Conservation (phyloP, 2,888 invertebrate genomes). For the Drosophila siamana region DNA sequence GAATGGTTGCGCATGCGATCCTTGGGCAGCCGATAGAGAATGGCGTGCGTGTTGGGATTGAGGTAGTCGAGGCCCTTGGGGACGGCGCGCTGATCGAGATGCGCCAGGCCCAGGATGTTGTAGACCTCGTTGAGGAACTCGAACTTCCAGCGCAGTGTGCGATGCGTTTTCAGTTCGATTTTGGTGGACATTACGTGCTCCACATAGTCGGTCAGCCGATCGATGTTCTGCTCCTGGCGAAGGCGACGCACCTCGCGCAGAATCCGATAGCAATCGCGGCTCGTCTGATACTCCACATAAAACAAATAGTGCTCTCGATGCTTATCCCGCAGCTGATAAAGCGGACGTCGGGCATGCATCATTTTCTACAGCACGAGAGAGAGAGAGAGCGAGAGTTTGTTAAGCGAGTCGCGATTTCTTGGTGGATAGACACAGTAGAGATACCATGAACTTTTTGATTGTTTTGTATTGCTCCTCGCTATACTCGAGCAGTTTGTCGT, state of each 20-base stretch:
- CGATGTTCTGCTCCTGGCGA: slow-evolving; percentile 58
- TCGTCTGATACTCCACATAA: slow-evolving; percentile 76
- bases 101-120: slow-evolving; percentile 79
- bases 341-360: slow-evolving; percentile 78
- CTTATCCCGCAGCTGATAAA: slow-evolving; percentile 66
- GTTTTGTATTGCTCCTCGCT: slow-evolving; percentile 60
- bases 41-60: slow-evolving; percentile 39
- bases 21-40: slow-evolving; percentile 58
- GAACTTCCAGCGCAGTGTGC: slow-evolving; percentile 84
- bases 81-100: slow-evolving; percentile 69
- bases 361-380: slow-evolving; percentile 71
- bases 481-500: slow-evolving; percentile 60
- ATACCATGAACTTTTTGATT: slow-evolving; percentile 77
- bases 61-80: slow-evolving; percentile 44
- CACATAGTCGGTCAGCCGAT: slow-evolving; percentile 71
- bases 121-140: slow-evolving; percentile 83
- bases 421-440: too few species aligned
- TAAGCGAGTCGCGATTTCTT: too few species aligned
- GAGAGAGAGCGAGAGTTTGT: too few species aligned
- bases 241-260: slow-evolving; percentile 63
- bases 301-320: slow-evolving; percentile 66
- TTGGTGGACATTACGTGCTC: slow-evolving; percentile 79
- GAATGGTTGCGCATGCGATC: slow-evolving; percentile 64
- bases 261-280: slow-evolving; percentile 79
- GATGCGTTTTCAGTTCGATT: slow-evolving; percentile 77